A percentile compares a stretch with the other conserved stretches of the same genome.
Conservation (phyloP, 1,140 invertebrate species). For the Linepithema humile region DNA sequence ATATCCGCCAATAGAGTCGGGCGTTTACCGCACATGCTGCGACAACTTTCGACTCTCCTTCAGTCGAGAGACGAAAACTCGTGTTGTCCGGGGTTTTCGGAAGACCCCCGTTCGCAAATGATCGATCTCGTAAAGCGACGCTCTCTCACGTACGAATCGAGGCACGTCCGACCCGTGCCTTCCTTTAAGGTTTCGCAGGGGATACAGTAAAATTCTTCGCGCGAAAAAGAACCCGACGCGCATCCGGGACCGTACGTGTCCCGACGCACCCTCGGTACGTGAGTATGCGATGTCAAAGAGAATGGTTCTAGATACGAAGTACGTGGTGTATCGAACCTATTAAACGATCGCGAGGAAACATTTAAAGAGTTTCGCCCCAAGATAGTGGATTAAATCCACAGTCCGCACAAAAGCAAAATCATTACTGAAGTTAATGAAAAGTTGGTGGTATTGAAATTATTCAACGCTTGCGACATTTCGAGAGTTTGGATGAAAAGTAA, state of each 20-base stretch:
- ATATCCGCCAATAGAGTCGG: slow-evolving; percentile 24
- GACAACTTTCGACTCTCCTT: slow-evolving; percentile 32
- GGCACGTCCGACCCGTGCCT: slow-evolving; percentile 11
- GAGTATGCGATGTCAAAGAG: not conserved
- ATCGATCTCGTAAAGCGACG: slow-evolving; percentile 33
- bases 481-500: not conserved
- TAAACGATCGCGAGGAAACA: not conserved
- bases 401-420: too few relatives aligned
- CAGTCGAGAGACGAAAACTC: slow-evolving; percentile 3
- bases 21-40: slow-evolving; percentile 20
- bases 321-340: not conserved
- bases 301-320: slow-evolving; percentile 10
- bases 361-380: too few relatives aligned
- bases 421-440: too few relatives aligned
- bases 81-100: not conserved
- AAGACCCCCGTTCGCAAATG: slow-evolving; percentile 36
- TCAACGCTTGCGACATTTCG: too few relatives aligned
- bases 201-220: slow-evolving; percentile 14
- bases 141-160: slow-evolving; percentile 30
- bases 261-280: not conserved
- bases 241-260: slow-evolving; percentile 3
- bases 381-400: too few relatives aligned
- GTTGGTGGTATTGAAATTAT: too few relatives aligned
- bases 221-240: not conserved
- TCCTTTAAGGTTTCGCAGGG: slow-evolving; percentile 20